A percentile compares a stretch with the other conserved stretches of the same genome.
Conservation (phyloP, 2,888 invertebrate species). For the Drosophila neonasuta region DNA sequence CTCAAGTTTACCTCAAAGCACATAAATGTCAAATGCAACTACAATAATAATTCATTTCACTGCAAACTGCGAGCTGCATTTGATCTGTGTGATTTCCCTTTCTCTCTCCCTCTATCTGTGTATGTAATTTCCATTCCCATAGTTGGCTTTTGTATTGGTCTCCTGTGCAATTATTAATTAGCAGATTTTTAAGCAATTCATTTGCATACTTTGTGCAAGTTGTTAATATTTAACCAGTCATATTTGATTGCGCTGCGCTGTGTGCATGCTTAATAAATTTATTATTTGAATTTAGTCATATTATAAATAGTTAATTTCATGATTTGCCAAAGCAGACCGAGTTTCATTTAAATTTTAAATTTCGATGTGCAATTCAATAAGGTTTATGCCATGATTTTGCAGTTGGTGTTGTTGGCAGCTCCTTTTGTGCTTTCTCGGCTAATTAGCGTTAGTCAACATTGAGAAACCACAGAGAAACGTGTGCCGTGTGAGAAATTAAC, state of each 20-base stretch:
- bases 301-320: constrained; percentile 26
- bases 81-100: constrained; percentile 3
- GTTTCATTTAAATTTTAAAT: constrained; percentile 4
- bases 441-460: constrained; percentile 54
- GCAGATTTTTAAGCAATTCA: constrained; percentile 26
- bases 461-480: constrained; percentile 51
- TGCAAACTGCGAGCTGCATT: constrained; percentile 20
- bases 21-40: constrained; percentile 67
- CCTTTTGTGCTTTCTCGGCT: constrained; percentile 13
- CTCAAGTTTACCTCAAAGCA: constrained; percentile 37
- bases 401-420: not conserved
- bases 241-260: constrained; percentile 20
- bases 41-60: constrained; percentile 57
- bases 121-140: not conserved
- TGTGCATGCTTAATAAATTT: constrained; percentile 32
- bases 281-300: constrained; percentile 7
- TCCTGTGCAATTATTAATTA: constrained; percentile 23
- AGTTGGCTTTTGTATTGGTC: not conserved
- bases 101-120: not conserved
- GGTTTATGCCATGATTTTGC: not conserved
- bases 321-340: not conserved
- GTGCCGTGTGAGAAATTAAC: constrained; percentile 52
- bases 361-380: not conserved
- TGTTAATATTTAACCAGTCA: constrained; percentile 32
- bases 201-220: constrained; percentile 27